phyloP scores from a whole-genome alignment of 1,140 invertebrate genomes.

The Centruroides sculpturatus region DNA sequence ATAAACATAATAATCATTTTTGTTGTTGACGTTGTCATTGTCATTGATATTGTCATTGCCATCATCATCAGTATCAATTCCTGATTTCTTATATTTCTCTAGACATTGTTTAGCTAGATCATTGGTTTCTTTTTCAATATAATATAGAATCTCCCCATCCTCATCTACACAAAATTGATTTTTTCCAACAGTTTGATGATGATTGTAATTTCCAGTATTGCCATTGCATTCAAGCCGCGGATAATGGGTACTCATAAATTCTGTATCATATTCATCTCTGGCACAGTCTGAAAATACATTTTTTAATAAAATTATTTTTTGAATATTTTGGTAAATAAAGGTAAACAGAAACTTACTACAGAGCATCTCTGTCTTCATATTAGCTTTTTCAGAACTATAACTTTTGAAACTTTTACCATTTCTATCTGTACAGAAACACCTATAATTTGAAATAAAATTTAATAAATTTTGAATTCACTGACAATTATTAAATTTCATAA shows the following conservation, averaged over 20 bases:
- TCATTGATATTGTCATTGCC: too few species aligned
- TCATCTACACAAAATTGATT: slow-evolving; percentile 3
- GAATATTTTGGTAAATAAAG: too few species aligned
- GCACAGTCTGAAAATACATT: slow-evolving; percentile 1
- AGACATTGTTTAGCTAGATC: too few species aligned
- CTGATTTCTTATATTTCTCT: too few species aligned
- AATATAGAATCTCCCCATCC: not conserved
- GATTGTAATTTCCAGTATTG: slow-evolving; percentile 3
- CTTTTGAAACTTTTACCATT: not conserved
- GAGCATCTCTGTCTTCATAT: not conserved
- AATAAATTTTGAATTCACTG: not conserved
- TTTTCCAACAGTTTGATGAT: not conserved
- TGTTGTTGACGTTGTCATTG: too few species aligned
- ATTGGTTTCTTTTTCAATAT: too few species aligned
- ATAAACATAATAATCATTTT: too few species aligned
- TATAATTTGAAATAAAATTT: not conserved
- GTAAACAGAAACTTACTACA: not conserved
- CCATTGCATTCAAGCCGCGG: not conserved
- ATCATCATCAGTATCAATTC: too few species aligned
- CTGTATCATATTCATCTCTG: not conserved
- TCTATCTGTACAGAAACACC: not conserved
- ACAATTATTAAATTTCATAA: too few species aligned
- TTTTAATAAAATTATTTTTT: not conserved
- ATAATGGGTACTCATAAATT: not conserved
- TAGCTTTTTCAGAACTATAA: not conserved